Conservation (phyloP, 2,113 vertebrate genomes). For the Chloropsis cyanopogon region DNA sequence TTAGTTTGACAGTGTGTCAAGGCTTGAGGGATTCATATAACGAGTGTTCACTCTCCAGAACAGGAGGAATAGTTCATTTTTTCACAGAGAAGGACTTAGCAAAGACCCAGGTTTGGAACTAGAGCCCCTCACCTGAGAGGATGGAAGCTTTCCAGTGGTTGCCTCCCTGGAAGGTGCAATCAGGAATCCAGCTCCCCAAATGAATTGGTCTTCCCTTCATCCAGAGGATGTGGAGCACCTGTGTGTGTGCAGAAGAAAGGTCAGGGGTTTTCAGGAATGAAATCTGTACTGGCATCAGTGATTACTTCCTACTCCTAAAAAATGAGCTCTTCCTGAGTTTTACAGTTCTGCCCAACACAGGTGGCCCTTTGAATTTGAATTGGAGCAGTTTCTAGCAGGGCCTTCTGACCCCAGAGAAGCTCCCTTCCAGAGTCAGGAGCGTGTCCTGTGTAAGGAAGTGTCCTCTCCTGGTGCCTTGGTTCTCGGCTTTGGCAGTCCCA, state of each 20-base stretch:
- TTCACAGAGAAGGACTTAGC: not conserved
- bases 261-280: not conserved
- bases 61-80: not conserved
- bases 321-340: not conserved
- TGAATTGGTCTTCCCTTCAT: not conserved
- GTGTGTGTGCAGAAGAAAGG: not conserved
- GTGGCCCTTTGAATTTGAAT: not conserved
- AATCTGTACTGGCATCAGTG: not conserved
- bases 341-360: not conserved
- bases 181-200: not conserved
- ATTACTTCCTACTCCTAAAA: not conserved
- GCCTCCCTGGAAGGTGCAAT: not conserved
- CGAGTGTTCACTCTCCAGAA: not conserved
- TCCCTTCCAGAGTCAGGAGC: not conserved
- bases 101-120: not conserved
- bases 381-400: not conserved
- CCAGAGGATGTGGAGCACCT: not conserved
- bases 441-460: not conserved
- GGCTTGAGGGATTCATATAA: not conserved
- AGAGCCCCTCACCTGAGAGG: not conserved
- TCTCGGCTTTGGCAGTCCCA: not conserved
- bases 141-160: not conserved
- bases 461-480: not conserved
- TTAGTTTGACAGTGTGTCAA: not conserved
- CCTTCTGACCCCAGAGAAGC: not conserved